These are phyloP conservation scores for Nothocercus nigrocapillus DNA, from an alignment of 2,113 vertebrate genomes.

Conservation along the genomic window DNA sequence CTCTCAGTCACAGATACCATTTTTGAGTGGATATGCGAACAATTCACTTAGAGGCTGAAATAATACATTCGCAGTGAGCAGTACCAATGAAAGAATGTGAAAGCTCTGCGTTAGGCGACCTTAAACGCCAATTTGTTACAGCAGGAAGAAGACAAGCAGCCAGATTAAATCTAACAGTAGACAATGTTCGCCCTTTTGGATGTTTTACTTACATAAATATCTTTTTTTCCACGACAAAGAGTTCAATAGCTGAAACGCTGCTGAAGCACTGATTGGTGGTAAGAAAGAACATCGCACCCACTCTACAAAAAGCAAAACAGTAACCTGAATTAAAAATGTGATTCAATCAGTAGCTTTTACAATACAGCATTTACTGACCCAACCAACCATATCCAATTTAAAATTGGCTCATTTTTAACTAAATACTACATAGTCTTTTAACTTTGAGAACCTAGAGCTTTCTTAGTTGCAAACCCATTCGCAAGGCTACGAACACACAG, in stretches of 20 bases:
- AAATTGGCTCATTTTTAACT: neutral
- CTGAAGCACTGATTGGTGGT: constrained; percentile 93
- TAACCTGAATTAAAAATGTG: neutral
- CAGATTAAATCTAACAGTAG: neutral
- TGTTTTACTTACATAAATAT: constrained; percentile 88
- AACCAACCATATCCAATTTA: neutral
- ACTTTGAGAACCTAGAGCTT: neutral
- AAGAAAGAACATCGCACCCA: constrained; percentile 92
- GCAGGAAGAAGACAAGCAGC: neutral
- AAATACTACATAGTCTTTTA: neutral
- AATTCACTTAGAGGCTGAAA: neutral
- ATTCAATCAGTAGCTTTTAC: neutral
- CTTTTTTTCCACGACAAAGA: constrained; percentile 91
- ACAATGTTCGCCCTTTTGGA: neutral
- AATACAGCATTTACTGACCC: neutral
- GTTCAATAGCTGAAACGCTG: constrained; percentile 87
- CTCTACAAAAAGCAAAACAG: constrained; percentile 67
- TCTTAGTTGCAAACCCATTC: neutral
- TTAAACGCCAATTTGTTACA: neutral
- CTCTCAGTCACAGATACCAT: rapidly evolving
- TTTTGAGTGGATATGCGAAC: neutral
- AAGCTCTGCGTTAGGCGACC: neutral
- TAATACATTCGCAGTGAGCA: neutral
- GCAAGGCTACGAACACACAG: neutral
- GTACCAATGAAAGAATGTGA: neutral